These are phyloP conservation scores for Aegotheles bennettii DNA, from an alignment of 2,113 vertebrate species.

Conservation along the genomic window DNA sequence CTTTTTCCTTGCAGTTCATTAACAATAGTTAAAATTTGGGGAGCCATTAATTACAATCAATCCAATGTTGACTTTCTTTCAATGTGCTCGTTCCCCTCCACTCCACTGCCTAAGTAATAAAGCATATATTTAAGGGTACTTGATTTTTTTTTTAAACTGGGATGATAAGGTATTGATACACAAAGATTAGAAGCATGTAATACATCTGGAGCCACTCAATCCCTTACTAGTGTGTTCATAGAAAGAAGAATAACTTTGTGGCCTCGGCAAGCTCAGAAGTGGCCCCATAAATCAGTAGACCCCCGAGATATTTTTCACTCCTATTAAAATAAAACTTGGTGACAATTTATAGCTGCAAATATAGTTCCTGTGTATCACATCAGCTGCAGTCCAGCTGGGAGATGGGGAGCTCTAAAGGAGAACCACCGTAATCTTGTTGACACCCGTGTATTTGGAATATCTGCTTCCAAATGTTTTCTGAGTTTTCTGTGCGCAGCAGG, in stretches of 20 bases:
- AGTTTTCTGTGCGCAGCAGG: background rate
- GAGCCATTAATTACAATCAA: background rate
- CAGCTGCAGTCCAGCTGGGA: background rate
- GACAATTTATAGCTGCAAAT: constrained; percentile 1
- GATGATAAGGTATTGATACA: background rate
- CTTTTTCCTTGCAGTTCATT: background rate
- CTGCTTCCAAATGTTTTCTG: background rate
- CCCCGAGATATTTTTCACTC: background rate
- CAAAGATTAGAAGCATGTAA: background rate
- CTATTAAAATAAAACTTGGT: background rate
- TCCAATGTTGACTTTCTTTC: background rate
- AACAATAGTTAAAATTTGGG: background rate
- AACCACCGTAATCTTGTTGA: background rate
- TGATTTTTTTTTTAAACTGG: background rate
- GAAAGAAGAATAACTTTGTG: background rate
- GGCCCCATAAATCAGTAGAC: background rate
- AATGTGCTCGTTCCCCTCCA: background rate
- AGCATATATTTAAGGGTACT: background rate
- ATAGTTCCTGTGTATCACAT: background rate
- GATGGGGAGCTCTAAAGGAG: background rate
- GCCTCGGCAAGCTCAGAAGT: background rate
- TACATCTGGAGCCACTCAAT: background rate
- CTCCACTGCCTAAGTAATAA: background rate
- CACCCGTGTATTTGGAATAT: background rate
- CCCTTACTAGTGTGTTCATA: background rate